phyloP scores from a whole-genome alignment of 2,797 vertebrate genomes.

The Liasis olivaceus region DNA sequence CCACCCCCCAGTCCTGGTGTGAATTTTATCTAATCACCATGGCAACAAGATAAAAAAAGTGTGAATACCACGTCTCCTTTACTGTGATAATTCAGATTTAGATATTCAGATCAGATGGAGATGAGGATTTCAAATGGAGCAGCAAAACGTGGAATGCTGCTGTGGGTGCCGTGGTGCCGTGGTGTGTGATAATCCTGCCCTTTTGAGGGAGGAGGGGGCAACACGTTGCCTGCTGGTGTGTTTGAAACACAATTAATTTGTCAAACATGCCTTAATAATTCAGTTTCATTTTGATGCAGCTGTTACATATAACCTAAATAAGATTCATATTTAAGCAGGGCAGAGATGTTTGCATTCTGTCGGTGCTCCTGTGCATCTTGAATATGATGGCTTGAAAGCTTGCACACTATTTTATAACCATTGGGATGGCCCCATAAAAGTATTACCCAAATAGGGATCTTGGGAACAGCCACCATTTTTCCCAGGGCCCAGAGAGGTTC shows the following conservation, averaged over 20 bases:
- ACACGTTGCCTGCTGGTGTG: conserved; percentile 66
- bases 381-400: not conserved
- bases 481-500: not conserved
- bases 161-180: conserved; percentile 66
- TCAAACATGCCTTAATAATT: conserved; percentile 74
- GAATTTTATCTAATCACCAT: conserved; percentile 98
- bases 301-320: conserved; percentile 50
- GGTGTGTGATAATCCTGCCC: conserved; percentile 77
- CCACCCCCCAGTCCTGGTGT: conserved; percentile 89
- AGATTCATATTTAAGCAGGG: rapidly evolving
- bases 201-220: conserved; percentile 67
- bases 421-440: not conserved
- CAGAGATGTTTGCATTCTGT: not conserved
- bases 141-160: conserved; percentile 76
- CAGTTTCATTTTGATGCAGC: conserved; percentile 73
- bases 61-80: conserved; percentile 75
- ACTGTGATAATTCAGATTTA: conserved; percentile 85
- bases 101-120: conserved; percentile 86
- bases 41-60: conserved; percentile 86
- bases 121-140: conserved; percentile 78
- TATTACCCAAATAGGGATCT: not conserved
- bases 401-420: not conserved
- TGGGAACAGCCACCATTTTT: not conserved
- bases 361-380: rapidly evolving
- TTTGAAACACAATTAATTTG: conserved; percentile 77